Base-by-base conservation (phyloP, 2,113 vertebrate genomes). In the Peucedramus taeniatus region DNA sequence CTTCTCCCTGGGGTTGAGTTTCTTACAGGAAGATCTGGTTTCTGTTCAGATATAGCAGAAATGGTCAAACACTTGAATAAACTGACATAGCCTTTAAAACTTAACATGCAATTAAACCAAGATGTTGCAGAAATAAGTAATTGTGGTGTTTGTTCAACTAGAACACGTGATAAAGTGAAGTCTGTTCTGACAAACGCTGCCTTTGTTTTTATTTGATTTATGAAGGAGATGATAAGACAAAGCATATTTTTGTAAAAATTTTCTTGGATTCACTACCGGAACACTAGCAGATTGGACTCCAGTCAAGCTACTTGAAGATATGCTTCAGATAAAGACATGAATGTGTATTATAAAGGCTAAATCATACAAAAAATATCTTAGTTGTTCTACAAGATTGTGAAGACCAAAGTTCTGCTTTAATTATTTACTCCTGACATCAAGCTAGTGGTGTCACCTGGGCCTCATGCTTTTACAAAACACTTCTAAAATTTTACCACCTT, bases 121-220 rank as follows among this genome's bases (percentile, higher is more conserved):
- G 18, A 70, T 11, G 8, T 7, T 71, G 10, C 5, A 47, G 31
- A 56, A 91, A 80, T 35, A 72, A 35, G 1, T 24, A 57, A 22
- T 21, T 37, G 15, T 42, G 9, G 4, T 39, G 3, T 37, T 81
- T 49, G 10, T 65, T 44, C 13, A 56, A 11, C 6, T 42, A 40
- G 15, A 91, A 53, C 3, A 6, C 1, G 13, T 6, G 13, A 57
- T 53, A 65, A 65, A 61, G 2, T 5, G 0, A 47, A 35, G 3
- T 7, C 2, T 27, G 10, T 49, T 61, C 28, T 72, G 20, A 40
- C 3, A 83, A 49, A 45, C 14, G 20, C 3, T 75, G 30, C 1
- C 10, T 79, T 31, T 47, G 6, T 3, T 61, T 90, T 78, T 64
- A 45, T 56, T 56, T 2, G 23, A 3, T 64, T 90, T 88, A 30